Conservation (phyloP, 2,888 invertebrate genomes). For the Sipha maydis region DNA sequence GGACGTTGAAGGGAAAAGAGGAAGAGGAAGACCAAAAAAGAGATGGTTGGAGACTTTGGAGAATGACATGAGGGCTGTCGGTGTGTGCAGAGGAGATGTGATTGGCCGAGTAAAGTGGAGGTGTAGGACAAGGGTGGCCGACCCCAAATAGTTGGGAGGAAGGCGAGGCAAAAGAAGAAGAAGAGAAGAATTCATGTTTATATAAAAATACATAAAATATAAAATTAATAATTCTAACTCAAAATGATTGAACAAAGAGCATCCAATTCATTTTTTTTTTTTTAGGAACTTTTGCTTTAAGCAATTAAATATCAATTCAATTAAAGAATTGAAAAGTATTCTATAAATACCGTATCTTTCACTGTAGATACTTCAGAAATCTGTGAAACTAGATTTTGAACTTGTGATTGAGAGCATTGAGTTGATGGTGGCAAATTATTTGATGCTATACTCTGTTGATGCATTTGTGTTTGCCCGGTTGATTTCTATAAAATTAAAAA, state of each 20-base stretch:
- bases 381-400: background rate
- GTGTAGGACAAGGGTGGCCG: no score
- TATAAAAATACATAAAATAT: background rate
- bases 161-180: no score
- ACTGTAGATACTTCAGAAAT: background rate
- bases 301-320: background rate
- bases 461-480: background rate
- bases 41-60: no score
- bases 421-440: background rate
- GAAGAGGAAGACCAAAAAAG: no score
- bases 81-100: no score
- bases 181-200: no score
- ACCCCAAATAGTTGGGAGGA: no score
- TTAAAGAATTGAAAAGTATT: background rate
- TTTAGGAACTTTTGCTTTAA: no score
- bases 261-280: background rate
- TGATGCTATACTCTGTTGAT: background rate
- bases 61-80: no score
- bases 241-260: background rate
- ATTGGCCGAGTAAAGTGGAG: no score
- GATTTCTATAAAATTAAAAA: conserved; percentile 3
- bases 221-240: background rate
- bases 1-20: no score
- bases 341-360: background rate
- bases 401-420: background rate